These are phyloP conservation scores for Rhabdornis inornatus DNA, from an alignment of 2,113 vertebrate genomes.

Conservation along the genomic window DNA sequence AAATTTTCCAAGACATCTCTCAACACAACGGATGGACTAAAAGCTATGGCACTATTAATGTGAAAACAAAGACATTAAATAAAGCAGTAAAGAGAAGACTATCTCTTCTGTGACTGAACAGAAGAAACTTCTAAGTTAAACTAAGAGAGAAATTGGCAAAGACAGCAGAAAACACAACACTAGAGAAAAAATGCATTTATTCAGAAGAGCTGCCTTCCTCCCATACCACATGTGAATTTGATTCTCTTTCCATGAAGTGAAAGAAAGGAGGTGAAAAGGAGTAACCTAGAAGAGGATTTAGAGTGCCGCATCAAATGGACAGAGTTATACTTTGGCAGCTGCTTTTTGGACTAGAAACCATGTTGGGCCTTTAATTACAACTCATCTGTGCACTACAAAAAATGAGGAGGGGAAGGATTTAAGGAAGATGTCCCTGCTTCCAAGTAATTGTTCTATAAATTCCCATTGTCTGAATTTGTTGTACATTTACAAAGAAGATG, in stretches of 20 bases:
- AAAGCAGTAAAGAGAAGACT: background rate
- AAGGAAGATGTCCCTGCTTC: background rate
- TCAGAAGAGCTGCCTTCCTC: background rate
- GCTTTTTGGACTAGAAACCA: background rate
- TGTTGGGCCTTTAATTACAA: background rate
- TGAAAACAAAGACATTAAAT: background rate
- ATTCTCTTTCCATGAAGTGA: background rate
- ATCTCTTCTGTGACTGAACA: background rate
- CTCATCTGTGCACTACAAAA: background rate
- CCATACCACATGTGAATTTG: background rate
- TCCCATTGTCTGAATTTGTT: background rate
- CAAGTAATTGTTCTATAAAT: background rate
- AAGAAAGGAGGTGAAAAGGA: background rate
- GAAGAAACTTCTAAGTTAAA: background rate
- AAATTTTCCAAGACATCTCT: background rate
- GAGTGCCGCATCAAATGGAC: background rate
- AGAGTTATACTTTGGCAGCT: background rate
- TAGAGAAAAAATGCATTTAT: background rate
- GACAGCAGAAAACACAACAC: background rate
- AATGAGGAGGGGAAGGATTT: background rate
- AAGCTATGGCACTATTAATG: background rate
- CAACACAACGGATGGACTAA: background rate
- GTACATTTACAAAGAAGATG: background rate
- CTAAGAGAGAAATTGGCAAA: background rate
- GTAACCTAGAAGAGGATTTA: background rate